Base-by-base conservation (phyloP, 2,113 vertebrate genomes). In the Monarcha castaneiventris region DNA sequence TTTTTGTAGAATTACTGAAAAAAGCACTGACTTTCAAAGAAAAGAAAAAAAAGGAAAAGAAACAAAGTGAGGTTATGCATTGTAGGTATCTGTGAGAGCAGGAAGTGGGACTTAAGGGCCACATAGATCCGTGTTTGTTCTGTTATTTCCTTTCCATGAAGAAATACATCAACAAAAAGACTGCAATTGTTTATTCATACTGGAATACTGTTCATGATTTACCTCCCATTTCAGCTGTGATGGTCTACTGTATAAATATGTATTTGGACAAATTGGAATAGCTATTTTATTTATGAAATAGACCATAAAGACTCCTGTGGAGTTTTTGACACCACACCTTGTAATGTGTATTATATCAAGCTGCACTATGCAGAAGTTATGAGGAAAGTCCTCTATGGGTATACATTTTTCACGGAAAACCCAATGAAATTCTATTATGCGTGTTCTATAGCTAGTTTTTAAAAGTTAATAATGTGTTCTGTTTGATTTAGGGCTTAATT, bases 401-500 rank as follows among this genome's bases (percentile, higher is more conserved):
- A 33, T 44, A n/a, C 51, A 41, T 74, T 88, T 96, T 92, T 95
- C 71, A 92, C 67, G 88, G 79, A 88, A 90, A 93, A 88, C 44
- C 68, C 93, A 96, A 93, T 94, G 75, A 91, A 97, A 96, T 94
- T 95, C 94, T 96, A 52, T 95, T 96, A 94, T 88, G 64, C 4
- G 0, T 90, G 87, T 81, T 95, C 87, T 84, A 18, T 87, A 95
- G 74, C 80, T 95, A 84, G 69, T 91, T 94, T 91, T 84, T 68
- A 43, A 13, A 95, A 92, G 52, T 95, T 96, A 96, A 90, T 96
- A 96, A 86, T 49, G 44, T 94, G 72, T 83, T 91, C 79, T 81
- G 41, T 93, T 94, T 97, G 96, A 96, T 96, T 95, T 97, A 96
- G 79, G 79, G 76, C 49, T 92, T 96, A 94, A 84, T 96, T 95